Percentiles rank a stretch among this genome's conserved stretches.
These are phyloP conservation scores for Vespertilio murinus DNA, from an alignment of 2,797 vertebrate species.

Conservation along the genomic window DNA sequence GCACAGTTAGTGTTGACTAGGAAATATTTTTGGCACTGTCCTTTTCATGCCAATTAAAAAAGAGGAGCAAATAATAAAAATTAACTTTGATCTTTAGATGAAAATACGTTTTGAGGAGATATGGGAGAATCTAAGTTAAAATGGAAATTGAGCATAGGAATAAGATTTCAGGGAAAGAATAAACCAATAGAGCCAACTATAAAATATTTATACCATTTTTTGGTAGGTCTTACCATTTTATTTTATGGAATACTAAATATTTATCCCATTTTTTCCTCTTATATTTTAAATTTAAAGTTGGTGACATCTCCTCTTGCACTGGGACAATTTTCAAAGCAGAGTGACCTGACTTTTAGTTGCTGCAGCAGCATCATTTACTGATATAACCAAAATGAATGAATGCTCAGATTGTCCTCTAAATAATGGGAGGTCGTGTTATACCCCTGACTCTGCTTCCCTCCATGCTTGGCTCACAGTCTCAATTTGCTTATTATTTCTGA, in stretches of 20 bases:
- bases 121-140: not conserved
- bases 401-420: not conserved
- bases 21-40: not conserved
- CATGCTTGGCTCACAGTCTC: not conserved
- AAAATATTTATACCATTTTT: not conserved
- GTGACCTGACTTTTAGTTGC: not conserved
- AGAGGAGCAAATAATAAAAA: slow-evolving; percentile 15
- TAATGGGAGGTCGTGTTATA: not conserved
- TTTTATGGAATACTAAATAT: not conserved
- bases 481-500: not conserved
- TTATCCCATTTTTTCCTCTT: not conserved
- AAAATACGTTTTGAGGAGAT: slow-evolving; percentile 6
- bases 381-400: not conserved
- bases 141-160: not conserved
- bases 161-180: not conserved
- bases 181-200: not conserved
- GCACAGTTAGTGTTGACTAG: not conserved
- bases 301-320: not conserved
- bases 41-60: not conserved
- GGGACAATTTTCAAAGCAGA: not conserved
- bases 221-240: not conserved
- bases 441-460: not conserved
- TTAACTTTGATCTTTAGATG: slow-evolving; percentile 35
- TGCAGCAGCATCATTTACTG: not conserved
- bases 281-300: not conserved